A percentile compares a stretch with the other conserved stretches of the same genome.
Conservation (phyloP, 35 echinoderm and acorn worm species). For the Stichopus chloronotus region DNA sequence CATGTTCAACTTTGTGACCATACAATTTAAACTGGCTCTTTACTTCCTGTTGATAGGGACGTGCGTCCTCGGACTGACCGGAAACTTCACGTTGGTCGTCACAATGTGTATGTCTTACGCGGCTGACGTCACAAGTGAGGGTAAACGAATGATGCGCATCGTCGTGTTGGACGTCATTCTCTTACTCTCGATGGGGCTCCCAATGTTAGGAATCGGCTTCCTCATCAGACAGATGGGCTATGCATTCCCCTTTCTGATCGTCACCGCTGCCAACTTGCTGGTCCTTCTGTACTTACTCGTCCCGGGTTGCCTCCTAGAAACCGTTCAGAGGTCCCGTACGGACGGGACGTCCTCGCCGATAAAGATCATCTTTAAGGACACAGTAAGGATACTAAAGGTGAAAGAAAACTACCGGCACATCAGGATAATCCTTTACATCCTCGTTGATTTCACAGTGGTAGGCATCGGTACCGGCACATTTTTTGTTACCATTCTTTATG, state of each 20-base stretch:
- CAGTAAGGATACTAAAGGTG: neutral
- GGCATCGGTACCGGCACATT: neutral
- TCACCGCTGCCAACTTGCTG: neutral
- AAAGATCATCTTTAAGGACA: neutral
- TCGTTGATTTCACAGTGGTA: neutral
- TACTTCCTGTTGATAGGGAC: conserved; percentile 16
- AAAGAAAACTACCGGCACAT: neutral
- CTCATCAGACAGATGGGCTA: conserved; percentile 24
- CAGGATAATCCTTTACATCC: neutral
- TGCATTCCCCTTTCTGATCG: conserved; percentile 17
- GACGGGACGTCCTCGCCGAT: neutral
- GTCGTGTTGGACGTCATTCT: conserved; percentile 48
- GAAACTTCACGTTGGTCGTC: conserved; percentile 13
- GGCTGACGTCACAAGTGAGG: conserved; percentile 55
- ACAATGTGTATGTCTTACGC: conserved; percentile 47
- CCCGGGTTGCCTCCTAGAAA: conserved; percentile 43
- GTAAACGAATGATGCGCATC: conserved; percentile 58
- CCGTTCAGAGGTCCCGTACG: neutral
- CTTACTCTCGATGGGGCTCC: conserved; percentile 25
- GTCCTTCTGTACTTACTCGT: neutral
- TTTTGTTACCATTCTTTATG: conserved; percentile 4
- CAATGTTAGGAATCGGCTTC: conserved; percentile 40
- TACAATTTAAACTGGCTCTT: conserved; percentile 25
- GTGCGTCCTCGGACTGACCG: neutral
- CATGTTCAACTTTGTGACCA: conserved; percentile 12